phyloP scores from a whole-genome alignment of 2,888 invertebrate genomes.

The Sesia bembeciformis region DNA sequence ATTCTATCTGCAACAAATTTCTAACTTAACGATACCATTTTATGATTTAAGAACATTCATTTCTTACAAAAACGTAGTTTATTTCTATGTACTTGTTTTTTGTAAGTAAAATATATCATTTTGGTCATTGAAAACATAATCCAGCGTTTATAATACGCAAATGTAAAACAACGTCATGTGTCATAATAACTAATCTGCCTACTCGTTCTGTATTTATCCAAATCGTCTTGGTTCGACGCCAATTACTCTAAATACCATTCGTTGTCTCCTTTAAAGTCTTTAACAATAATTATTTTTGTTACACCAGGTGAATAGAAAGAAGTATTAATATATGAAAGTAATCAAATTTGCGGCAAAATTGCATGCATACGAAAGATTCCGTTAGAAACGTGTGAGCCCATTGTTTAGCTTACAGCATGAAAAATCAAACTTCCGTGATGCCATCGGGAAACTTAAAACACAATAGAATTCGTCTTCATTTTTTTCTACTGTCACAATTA shows the following conservation, averaged over 20 bases:
- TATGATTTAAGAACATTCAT: too few species aligned
- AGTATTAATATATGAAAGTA: constrained; percentile 29
- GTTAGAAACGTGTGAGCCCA: constrained; percentile 31
- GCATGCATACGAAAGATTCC: constrained; percentile 24
- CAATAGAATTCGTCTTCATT: constrained; percentile 8
- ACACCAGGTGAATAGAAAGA: constrained; percentile 5
- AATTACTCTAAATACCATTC: constrained; percentile 59
- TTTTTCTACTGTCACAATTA: too few species aligned
- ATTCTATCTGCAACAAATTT: too few species aligned
- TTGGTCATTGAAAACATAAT: too few species aligned
- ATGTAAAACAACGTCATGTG: constrained; percentile 42
- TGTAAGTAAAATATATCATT: background rate
- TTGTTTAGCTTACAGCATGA: constrained; percentile 41
- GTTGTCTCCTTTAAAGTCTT: constrained; percentile 41
- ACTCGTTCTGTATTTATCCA: constrained; percentile 52
- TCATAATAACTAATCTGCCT: constrained; percentile 61
- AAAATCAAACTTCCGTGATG: constrained; percentile 49
- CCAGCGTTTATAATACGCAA: constrained; percentile 9
- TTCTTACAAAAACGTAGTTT: too few species aligned
- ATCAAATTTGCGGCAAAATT: constrained; percentile 33
- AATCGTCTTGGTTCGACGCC: constrained; percentile 49
- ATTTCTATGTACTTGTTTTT: background rate
- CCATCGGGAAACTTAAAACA: constrained; percentile 16
- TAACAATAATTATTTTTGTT: constrained; percentile 25
- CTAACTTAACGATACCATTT: too few species aligned